Evolutionary conservation across 2,888 invertebrate genomes (phyloP).

Genomic region (Drosophila bunnanda): DNA sequence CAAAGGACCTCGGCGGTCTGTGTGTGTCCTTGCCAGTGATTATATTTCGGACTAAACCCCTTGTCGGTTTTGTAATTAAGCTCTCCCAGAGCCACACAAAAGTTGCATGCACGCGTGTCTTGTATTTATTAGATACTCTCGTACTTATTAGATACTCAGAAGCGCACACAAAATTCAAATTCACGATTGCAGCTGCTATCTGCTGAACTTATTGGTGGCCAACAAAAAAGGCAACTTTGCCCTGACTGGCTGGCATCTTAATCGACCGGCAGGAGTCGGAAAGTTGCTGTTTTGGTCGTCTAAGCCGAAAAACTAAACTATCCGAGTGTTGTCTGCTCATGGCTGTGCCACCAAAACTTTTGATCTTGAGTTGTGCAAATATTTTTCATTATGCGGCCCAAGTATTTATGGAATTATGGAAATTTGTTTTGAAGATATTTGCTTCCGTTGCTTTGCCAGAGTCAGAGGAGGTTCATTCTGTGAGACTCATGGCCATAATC

Average conservation of each 20-base stretch:
- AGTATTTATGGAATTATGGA: conserved; percentile 72
- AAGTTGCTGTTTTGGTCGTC: conserved; percentile 39
- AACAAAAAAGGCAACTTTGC: conserved; percentile 52
- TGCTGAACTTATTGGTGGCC: conserved; percentile 46
- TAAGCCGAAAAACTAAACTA: conserved; percentile 32
- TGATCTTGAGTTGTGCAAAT: conserved; percentile 62
- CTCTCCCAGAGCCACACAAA: conserved; percentile 25
- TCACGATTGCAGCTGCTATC: conserved; percentile 39
- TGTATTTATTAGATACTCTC: conserved; percentile 35
- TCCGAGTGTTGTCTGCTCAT: conserved; percentile 22
- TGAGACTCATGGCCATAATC: conserved; percentile 8
- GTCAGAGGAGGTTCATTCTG: conserved; percentile 3
- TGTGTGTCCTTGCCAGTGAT: conserved; percentile 48
- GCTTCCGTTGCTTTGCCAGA: neutral
- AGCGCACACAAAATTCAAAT: conserved; percentile 52
- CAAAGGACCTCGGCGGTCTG: conserved; percentile 47
- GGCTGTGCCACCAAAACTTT: conserved; percentile 60
- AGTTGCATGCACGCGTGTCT: conserved; percentile 31
- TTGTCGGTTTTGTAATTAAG: conserved; percentile 59
- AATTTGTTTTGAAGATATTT: conserved; percentile 63
- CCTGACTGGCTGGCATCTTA: conserved; percentile 51
- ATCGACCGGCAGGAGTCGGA: conserved; percentile 51
- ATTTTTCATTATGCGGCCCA: conserved; percentile 61
- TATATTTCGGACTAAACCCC: conserved; percentile 27
- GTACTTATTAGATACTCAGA: conserved; percentile 34